phyloP scores from a whole-genome alignment of 2,888 invertebrate genomes.

The Mimachlamys varia region DNA sequence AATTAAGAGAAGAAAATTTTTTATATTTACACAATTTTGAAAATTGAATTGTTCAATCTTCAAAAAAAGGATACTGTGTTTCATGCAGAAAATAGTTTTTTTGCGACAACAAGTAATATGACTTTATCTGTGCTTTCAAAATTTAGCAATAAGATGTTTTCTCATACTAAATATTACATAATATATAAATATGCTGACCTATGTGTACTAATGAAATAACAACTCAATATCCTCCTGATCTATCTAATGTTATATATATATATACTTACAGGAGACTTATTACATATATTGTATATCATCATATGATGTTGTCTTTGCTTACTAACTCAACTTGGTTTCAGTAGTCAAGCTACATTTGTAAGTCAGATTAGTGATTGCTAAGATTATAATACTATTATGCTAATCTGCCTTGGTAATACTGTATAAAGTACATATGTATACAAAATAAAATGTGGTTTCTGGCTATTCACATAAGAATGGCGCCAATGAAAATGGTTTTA shows the following conservation, averaged over 20 bases:
- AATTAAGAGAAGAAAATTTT: neutral
- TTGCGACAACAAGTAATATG: neutral
- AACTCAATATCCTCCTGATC: neutral
- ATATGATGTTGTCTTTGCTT: neutral
- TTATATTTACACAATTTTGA: too few species aligned
- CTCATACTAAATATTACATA: neutral
- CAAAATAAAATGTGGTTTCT: too few species aligned
- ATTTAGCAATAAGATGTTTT: neutral
- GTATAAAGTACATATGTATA: too few species aligned
- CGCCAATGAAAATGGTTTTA: too few species aligned
- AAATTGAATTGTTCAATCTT: neutral
- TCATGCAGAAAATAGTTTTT: too few species aligned
- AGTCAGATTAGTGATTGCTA: neutral
- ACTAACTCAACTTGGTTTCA: neutral
- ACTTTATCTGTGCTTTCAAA: neutral
- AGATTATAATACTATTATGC: neutral
- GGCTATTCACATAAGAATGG: too few species aligned
- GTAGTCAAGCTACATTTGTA: conserved; percentile 13
- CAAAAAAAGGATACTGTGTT: neutral
- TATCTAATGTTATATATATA: neutral
- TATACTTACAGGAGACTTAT: neutral
- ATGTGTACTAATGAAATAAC: neutral
- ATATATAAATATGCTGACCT: neutral
- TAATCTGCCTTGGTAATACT: neutral
- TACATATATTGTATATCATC: neutral